Base-by-base conservation (phyloP, 2,888 invertebrate genomes). In the Cataglyphis livida region DNA sequence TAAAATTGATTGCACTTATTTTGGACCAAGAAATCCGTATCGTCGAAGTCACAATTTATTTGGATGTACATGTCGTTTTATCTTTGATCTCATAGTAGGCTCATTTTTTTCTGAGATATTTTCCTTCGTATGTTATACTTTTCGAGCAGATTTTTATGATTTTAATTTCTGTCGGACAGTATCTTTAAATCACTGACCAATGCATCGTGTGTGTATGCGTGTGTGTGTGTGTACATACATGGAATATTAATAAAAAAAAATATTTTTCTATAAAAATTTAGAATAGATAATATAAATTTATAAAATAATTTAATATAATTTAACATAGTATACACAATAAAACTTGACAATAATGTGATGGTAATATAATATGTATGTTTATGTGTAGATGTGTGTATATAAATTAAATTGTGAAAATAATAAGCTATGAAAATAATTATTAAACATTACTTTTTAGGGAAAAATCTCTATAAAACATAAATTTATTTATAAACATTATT, bases 1-100 rank as follows among this genome's bases (percentile, higher is more conserved):
- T 57, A 73, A 75, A 75, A 61, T 38, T 64, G 15, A 75, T 75
- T 65, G 35, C 15, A 57, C 32, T 68, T 41, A 35, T 78, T 68
- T 78, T 68, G 32, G 70, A 57, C 21, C 70, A 61, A 78, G 41
- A 78, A 41, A 57, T 54, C 28, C 28, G 12, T 66, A 48, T 38
- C 35, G 25, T 75, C 51, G 10, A 64, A 76, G 32, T 68, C 21
- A 15, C 15, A 57, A 59, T 44, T 44, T 35, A 15, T 28, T 76
- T 54, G 28, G 28, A 41, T 28, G 6, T 73, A 41, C 9, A 35
- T 65, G 9, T 65, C 4, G 5, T 28, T 76, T 76, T 32, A 66
- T 5, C 18, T 75, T 66, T 38, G 9, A 66, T 48, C 18, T 38
- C 28, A 21, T 6, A 44, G 44, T 35, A 76, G 54, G 15, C 38